Evolutionary conservation across 2,797 vertebrate genomes (phyloP), one percentile per base, ranked within the genome.

Genomic region (Bovichtus variegatus): DNA sequence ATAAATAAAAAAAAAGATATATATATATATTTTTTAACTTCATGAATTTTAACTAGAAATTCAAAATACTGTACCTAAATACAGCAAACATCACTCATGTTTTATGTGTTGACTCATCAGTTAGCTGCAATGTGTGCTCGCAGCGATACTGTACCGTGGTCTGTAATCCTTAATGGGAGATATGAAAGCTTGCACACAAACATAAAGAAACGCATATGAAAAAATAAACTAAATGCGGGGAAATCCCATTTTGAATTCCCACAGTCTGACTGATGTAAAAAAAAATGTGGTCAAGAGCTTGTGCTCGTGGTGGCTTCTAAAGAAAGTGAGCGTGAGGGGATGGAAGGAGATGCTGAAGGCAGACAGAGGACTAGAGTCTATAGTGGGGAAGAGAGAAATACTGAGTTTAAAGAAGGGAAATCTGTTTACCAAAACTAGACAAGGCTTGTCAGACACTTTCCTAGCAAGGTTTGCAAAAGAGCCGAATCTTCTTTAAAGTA

Each of bases 221-320:
- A 9, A 43, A 36, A 21, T 25, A 9, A 59, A 67, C 23, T 41
- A 36, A 69, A 64, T 54, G 53, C 10, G 15, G 9, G 23, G 50
- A 66, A 79, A 47, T 50, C 54, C 46, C 49, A 63, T 57, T 59
- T 57, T 69, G 51, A 70, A 47, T 47, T 23, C 61, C 15, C 5
- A 25, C 8, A 55, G 70, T 43, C 21, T n/a, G 2, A 50, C 46
- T 47, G 43, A 61, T 41, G 64, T 29, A 59, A 50, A 67, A 36
- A 78, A 9, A 8, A 12, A 5, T n/a, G 57, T 34, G 41, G 16
- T 58, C 0, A 15, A 47, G 53, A 78, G 49, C 15, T 5, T 21
- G 6, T 34, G 66, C 60, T 76, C 25, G 12, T 1, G 4, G 0
- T 47, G 46, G 55, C 47, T 71, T 18, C 0, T 58, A 5, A 50